These are phyloP conservation scores for Clivina fossor DNA, from an alignment of 2,888 invertebrate genomes.

Conservation along the genomic window DNA sequence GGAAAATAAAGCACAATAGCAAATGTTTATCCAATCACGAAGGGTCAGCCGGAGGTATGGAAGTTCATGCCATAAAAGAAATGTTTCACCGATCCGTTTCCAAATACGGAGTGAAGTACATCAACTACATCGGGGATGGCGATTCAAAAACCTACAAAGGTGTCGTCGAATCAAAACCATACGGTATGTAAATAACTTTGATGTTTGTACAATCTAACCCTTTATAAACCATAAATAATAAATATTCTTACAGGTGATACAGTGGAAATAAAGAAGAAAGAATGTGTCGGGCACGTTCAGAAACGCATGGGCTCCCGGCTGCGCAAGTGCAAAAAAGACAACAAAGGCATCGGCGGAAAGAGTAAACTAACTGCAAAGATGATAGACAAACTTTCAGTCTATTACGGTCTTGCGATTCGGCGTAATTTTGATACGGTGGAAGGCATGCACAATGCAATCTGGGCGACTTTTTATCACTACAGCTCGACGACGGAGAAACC, in stretches of 20 bases:
- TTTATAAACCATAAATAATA: constrained; percentile 39
- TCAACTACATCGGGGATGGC: constrained; percentile 36
- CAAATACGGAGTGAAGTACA: constrained; percentile 30
- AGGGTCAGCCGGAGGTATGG: constrained; percentile 38
- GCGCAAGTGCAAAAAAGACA: constrained; percentile 14
- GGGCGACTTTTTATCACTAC: constrained; percentile 32
- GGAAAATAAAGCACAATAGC: too few species aligned
- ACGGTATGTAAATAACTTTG: constrained; percentile 37
- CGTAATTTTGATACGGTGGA: constrained; percentile 39
- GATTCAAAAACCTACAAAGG: too few species aligned
- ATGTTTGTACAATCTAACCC: constrained; percentile 38
- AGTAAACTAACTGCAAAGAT: constrained; percentile 37
- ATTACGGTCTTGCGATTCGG: constrained; percentile 43
- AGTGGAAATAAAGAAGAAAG: constrained; percentile 11
- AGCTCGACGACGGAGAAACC: constrained; percentile 33
- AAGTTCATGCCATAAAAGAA: constrained; percentile 34
- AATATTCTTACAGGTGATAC: constrained; percentile 38
- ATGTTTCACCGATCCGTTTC: constrained; percentile 37
- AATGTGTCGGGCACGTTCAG: too few species aligned
- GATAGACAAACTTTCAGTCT: constrained; percentile 41
- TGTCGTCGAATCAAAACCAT: constrained; percentile 34
- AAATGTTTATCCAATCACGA: constrained; percentile 35
- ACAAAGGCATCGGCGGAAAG: constrained; percentile 40
- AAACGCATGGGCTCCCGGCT: constrained; percentile 36
- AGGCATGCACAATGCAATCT: constrained; percentile 38